Evolutionary conservation across 1,140 invertebrate genomes (phyloP), one percentile per base, ranked within the genome.

Genomic region (Brachionus calyciflorus): DNA sequence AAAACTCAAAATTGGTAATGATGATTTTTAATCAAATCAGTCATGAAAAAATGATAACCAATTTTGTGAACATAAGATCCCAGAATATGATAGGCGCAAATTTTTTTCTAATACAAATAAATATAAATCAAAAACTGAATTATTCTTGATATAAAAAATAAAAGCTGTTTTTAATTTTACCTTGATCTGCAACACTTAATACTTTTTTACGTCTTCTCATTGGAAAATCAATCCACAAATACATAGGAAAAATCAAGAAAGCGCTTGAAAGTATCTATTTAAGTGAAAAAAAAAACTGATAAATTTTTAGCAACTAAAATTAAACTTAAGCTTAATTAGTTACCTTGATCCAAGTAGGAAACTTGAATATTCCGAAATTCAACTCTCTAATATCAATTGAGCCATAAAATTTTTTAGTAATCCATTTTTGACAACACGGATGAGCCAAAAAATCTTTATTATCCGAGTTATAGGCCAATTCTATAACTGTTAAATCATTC

Each of bases 371-470:
- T 6, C 84, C 84, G 80, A 80, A 83, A 48, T 80, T 80, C 6
- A 85, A 69, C 33, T 85, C 84, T 30, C 82, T 79, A 1, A 86
- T 79, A 26, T 81, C 79, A 46, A 86, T 82, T 17, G 81, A 78
- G 1, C 85, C 85, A 76, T 81, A 80, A 77, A 85, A 84, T 48
- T 81, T 80, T 30, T 81, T 81, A 0, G 82, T 84, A 10, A 86
- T 80, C 82, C 84, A 86, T 77, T 84, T 84, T 80, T 86, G 85
- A 80, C 85, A 86, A 73, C 85, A 86, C 5, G 84, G 82, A 79
- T 86, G 85, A 7, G 85, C 83, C 12, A 86, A 81, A 78, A 86
- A 86, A 49, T 79, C 80, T 17, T 80, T 80, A 76, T 84, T 82
- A 28, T 80, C 79, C 5, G 81, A 80, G 60, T 82, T 80, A 73